A percentile compares a stretch with the other conserved stretches of the same genome.
phyloP scores from a whole-genome alignment of 1,140 invertebrate genomes.

The Cataglyphis hispanica region DNA sequence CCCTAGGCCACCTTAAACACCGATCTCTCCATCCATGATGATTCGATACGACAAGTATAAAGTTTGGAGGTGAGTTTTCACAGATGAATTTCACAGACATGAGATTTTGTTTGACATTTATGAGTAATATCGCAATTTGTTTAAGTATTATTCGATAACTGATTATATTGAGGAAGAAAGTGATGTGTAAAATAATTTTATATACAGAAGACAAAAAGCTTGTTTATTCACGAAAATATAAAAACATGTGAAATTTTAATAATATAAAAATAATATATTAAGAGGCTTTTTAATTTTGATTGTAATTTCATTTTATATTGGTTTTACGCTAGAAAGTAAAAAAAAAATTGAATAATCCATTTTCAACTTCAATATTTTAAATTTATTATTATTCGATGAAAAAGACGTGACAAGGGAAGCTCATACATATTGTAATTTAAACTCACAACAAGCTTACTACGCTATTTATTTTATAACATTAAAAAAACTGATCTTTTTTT shows the following conservation, averaged over 20 bases:
- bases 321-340: background rate
- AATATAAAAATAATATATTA: background rate
- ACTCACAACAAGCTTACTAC: background rate
- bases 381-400: background rate
- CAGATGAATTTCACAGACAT: background rate
- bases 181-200: background rate
- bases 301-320: background rate
- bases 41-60: background rate
- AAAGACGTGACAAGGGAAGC: background rate
- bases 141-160: background rate
- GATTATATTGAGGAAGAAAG: background rate
- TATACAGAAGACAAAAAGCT: background rate
- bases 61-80: background rate
- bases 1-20: slow-evolving; percentile 26
- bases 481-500: background rate
- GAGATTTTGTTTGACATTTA: background rate
- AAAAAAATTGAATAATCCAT: background rate
- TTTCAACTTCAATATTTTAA: slow-evolving; percentile 2
- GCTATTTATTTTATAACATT: background rate
- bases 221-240: background rate
- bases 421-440: background rate
- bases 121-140: background rate
- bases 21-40: slow-evolving; percentile 1
- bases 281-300: background rate
- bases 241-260: background rate